A percentile compares a stretch with the other conserved stretches of the same genome.
These are phyloP conservation scores for Staurois parvus DNA, from an alignment of 2,797 vertebrate species.

Conservation along the genomic window DNA sequence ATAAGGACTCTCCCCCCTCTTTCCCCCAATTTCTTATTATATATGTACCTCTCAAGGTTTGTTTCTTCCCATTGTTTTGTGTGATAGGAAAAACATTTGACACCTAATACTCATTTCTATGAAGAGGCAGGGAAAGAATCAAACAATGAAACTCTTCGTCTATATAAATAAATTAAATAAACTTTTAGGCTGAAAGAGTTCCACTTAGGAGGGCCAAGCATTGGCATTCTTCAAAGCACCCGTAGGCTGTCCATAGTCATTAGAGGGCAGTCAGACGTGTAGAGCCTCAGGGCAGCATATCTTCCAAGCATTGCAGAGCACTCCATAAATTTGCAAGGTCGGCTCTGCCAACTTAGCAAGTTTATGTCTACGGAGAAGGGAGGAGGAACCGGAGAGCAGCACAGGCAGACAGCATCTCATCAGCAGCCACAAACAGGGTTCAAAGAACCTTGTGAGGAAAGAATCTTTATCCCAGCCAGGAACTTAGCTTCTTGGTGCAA, in stretches of 20 bases:
- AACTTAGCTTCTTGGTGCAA: not conserved
- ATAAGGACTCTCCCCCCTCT: no score
- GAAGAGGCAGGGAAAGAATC: not conserved
- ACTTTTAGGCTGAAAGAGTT: not conserved
- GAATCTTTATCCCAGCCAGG: not conserved
- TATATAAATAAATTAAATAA: not conserved
- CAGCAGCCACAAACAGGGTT: not conserved
- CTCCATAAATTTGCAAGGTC: not conserved
- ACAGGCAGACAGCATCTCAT: no score
- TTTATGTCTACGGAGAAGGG: not conserved
- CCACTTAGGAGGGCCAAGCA: not conserved
- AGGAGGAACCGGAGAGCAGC: not conserved
- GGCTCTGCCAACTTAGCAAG: not conserved
- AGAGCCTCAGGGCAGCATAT: not conserved
- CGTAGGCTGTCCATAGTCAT: not conserved
- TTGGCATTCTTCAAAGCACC: not conserved
- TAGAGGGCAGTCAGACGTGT: not conserved
- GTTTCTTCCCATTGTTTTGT: no score
- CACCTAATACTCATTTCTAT: no score
- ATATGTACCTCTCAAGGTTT: no score
- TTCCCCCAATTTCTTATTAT: no score
- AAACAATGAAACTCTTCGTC: no score
- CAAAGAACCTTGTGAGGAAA: not conserved
- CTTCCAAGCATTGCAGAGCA: not conserved
- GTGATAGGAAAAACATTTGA: no score